phyloP scores from a whole-genome alignment of 2,113 vertebrate genomes.

The Rafetus swinhoei region DNA sequence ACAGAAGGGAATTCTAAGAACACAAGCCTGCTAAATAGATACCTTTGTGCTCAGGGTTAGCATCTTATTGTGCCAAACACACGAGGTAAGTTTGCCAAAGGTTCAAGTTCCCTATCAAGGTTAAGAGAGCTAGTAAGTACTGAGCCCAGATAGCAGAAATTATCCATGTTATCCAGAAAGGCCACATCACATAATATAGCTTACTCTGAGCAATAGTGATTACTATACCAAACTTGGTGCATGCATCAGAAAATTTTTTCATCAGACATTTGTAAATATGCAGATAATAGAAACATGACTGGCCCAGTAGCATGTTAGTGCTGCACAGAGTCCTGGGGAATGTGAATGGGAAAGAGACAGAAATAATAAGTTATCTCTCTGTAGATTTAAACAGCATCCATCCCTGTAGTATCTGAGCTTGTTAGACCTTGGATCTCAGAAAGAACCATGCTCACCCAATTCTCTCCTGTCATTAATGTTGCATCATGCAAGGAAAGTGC shows the following conservation, averaged over 20 bases:
- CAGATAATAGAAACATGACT: neutral
- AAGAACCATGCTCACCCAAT: accelerated
- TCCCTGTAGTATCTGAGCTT: neutral
- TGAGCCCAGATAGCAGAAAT: too few species aligned
- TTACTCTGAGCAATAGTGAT: neutral
- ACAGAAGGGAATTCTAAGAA: neutral
- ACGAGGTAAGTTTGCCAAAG: too few species aligned
- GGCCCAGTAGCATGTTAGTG: neutral
- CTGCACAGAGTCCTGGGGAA: neutral
- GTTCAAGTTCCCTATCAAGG: too few species aligned
- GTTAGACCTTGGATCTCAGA: neutral
- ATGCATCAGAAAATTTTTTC: too few species aligned
- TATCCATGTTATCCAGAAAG: too few species aligned
- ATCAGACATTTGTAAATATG: too few species aligned
- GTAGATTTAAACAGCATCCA: neutral
- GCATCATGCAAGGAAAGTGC: accelerated
- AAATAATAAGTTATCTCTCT: neutral
- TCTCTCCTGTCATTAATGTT: neutral
- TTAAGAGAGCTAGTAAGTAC: too few species aligned
- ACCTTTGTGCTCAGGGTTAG: neutral
- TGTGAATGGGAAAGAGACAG: neutral
- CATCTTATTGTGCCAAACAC: neutral
- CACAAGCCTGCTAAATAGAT: neutral
- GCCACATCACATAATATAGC: neutral
- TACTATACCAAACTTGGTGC: too few species aligned